phyloP scores from a whole-genome alignment of 2,113 vertebrate genomes.

The Poeciliopsis occidentalis region DNA sequence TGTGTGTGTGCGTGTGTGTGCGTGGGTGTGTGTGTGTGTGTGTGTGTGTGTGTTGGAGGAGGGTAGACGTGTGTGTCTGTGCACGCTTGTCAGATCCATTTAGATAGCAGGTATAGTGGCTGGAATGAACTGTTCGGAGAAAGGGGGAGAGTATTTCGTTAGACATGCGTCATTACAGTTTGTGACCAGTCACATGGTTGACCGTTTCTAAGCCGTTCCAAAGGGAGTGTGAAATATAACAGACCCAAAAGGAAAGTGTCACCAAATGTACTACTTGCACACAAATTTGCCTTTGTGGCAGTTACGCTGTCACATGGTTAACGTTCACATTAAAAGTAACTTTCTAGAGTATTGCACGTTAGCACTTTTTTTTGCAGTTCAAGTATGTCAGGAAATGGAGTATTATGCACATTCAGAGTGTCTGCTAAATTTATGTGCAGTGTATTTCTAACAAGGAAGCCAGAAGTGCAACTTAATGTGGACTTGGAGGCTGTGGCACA shows the following conservation, averaged over 20 bases:
- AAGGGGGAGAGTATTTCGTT: constrained; percentile 37
- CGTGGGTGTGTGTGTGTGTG: neutral
- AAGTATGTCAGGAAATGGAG: neutral
- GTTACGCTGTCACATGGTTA: neutral
- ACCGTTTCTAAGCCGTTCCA: constrained; percentile 40
- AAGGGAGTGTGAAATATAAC: constrained; percentile 12
- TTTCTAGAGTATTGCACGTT: neutral
- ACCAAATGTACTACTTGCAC: neutral
- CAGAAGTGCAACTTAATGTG: neutral
- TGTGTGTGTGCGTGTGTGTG: constrained; percentile 11
- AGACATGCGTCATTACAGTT: constrained; percentile 62
- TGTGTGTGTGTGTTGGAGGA: neutral
- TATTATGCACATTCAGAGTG: neutral
- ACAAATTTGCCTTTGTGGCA: constrained; percentile 5
- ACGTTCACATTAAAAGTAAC: neutral
- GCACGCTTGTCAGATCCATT: constrained; percentile 59
- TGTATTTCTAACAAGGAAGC: neutral
- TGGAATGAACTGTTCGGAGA: constrained; percentile 49
- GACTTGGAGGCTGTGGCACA: neutral
- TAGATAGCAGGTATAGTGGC: constrained; percentile 55
- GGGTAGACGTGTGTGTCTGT: constrained; percentile 1
- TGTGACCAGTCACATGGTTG: constrained; percentile 45
- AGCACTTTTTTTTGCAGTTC: neutral
- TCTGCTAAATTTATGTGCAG: neutral
- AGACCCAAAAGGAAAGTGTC: constrained; percentile 14